Conservation (phyloP, 2,113 vertebrate genomes). For the Tamias sibiricus region DNA sequence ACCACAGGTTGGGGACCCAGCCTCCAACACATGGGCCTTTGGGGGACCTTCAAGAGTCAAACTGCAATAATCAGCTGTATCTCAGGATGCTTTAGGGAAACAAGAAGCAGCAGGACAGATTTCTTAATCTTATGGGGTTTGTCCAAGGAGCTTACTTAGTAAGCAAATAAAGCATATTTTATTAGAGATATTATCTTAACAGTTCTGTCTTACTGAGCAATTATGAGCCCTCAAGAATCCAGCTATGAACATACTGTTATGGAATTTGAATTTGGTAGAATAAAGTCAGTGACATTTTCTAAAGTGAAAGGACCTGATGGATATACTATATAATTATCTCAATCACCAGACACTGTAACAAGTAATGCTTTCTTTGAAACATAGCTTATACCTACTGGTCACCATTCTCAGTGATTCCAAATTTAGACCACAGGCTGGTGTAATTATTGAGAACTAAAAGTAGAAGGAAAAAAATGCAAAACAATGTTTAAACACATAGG, state of each 20-base stretch:
- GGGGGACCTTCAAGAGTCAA: neutral
- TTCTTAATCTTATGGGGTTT: neutral
- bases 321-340: neutral
- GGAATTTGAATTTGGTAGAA: slow-evolving; percentile 27
- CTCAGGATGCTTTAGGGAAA: neutral
- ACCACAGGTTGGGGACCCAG: neutral
- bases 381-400: neutral
- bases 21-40: neutral
- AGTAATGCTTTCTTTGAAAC: neutral
- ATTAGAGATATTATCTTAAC: neutral
- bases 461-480: neutral
- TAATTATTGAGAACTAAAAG: neutral
- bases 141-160: neutral
- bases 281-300: neutral
- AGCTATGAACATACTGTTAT: neutral
- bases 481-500: neutral
- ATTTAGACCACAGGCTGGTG: neutral
- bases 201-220: neutral
- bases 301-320: neutral
- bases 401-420: neutral
- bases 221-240: slow-evolving; percentile 2
- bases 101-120: neutral
- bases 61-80: neutral
- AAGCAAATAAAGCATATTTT: neutral
- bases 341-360: neutral